Conservation (phyloP, 2,113 vertebrate species). For the Equus quagga region DNA sequence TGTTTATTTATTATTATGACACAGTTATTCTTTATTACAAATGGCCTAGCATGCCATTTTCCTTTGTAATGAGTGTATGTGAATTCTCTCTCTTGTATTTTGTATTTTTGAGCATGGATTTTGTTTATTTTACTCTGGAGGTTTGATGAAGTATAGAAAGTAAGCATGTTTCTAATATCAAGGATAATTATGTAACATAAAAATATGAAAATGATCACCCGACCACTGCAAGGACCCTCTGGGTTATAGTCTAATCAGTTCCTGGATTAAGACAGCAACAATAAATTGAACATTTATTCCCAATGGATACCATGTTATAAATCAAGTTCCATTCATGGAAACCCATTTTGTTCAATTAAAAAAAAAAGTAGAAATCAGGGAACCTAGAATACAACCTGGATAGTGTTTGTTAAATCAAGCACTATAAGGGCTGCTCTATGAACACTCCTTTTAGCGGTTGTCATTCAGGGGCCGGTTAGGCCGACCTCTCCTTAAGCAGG, state of each 20-base stretch:
- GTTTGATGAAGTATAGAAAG: background rate
- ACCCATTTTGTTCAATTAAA: background rate
- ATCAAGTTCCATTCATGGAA: background rate
- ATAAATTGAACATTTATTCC: background rate
- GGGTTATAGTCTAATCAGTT: background rate
- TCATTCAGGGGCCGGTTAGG: background rate
- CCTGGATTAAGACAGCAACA: background rate
- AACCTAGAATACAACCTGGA: background rate
- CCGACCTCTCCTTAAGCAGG: background rate
- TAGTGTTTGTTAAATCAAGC: background rate
- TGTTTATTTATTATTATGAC: background rate
- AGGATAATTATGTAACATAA: background rate
- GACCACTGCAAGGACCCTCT: background rate
- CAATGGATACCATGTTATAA: background rate
- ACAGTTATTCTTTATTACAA: background rate
- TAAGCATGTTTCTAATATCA: background rate
- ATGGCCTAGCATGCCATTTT: background rate
- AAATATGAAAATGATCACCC: background rate
- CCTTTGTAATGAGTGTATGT: background rate
- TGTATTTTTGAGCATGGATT: background rate
- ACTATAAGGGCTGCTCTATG: background rate
- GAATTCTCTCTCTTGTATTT: background rate
- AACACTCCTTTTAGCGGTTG: background rate
- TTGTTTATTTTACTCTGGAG: background rate
- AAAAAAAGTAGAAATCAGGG: background rate